phyloP scores from a whole-genome alignment of 2,797 vertebrate species.

The Oreonectes daqikongensis region DNA sequence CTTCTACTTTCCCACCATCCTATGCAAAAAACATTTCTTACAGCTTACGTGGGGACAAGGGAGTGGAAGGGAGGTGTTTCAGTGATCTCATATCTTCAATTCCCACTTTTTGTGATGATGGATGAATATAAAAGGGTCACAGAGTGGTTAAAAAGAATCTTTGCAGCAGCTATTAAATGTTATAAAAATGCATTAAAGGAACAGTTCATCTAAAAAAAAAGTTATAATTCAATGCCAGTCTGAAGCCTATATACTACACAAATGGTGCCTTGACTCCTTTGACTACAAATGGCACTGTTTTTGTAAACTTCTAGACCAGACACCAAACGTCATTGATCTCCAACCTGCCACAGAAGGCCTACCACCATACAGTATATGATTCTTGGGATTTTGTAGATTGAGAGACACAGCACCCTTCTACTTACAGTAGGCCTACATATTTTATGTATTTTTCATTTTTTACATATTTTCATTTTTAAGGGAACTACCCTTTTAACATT shows the following conservation, averaged over 20 bases:
- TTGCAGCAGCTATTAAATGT: background rate
- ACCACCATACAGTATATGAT: background rate
- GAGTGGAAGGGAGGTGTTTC: constrained; percentile 14
- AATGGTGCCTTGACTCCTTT: background rate
- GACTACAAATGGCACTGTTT: too few species aligned
- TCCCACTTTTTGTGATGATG: constrained; percentile 23
- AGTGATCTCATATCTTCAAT: constrained; percentile 7
- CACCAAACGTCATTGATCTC: background rate
- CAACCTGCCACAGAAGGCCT: background rate
- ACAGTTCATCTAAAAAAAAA: background rate
- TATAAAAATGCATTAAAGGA: background rate
- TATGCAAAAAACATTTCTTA: constrained; percentile 55
- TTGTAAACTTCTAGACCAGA: background rate
- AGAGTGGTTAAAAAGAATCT: constrained; percentile 12
- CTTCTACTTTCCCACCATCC: constrained; percentile 50
- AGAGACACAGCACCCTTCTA: background rate
- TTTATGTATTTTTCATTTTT: too few species aligned
- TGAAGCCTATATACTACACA: background rate
- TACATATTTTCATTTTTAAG: too few species aligned
- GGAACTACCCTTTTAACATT: too few species aligned
- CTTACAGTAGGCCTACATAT: too few species aligned
- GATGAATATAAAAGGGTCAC: constrained; percentile 37
- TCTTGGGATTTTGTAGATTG: background rate
- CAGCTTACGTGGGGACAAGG: constrained; percentile 1
- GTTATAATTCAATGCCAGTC: background rate